phyloP scores from a whole-genome alignment of 2,797 vertebrate genomes.

The Cyclopterus lumpus region DNA sequence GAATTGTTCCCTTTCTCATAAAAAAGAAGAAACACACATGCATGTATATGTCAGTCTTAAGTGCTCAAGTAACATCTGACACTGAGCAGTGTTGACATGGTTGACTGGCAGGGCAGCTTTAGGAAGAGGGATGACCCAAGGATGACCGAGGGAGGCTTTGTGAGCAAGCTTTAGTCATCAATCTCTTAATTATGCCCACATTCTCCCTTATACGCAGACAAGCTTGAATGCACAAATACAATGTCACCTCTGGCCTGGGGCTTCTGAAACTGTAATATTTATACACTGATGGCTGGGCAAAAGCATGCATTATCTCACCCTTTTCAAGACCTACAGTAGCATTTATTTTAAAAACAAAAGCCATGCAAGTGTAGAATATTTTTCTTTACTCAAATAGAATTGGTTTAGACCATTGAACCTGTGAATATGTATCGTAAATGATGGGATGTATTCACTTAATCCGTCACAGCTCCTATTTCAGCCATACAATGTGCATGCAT shows the following conservation, averaged over 20 bases:
- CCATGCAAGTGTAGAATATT: background rate
- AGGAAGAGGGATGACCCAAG: slow-evolving; percentile 21
- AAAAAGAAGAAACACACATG: background rate
- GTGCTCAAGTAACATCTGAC: slow-evolving; percentile 30
- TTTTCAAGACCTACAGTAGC: background rate
- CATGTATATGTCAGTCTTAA: slow-evolving; percentile 30
- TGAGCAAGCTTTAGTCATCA: slow-evolving; percentile 66
- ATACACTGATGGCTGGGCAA: slow-evolving; percentile 2
- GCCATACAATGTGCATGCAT: background rate
- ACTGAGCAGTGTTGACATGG: slow-evolving; percentile 42
- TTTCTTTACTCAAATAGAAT: background rate
- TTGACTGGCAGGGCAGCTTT: slow-evolving; percentile 35
- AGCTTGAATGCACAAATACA: slow-evolving; percentile 28
- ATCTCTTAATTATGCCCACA: slow-evolving; percentile 12
- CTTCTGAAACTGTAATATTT: slow-evolving; percentile 4
- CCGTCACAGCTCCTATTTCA: slow-evolving; percentile 6
- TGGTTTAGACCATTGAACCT: background rate
- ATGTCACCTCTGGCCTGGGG: slow-evolving; percentile 49
- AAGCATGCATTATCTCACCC: background rate
- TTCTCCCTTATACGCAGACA: slow-evolving; percentile 5
- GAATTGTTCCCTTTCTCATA: background rate
- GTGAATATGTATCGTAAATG: no score
- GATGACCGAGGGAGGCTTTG: slow-evolving; percentile 23
- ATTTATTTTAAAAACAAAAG: background rate
- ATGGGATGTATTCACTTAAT: background rate